A percentile compares a stretch with the other conserved stretches of the same genome.
These are phyloP conservation scores for Parasteatoda tepidariorum DNA, from an alignment of 1,140 invertebrate species.

Conservation along the genomic window DNA sequence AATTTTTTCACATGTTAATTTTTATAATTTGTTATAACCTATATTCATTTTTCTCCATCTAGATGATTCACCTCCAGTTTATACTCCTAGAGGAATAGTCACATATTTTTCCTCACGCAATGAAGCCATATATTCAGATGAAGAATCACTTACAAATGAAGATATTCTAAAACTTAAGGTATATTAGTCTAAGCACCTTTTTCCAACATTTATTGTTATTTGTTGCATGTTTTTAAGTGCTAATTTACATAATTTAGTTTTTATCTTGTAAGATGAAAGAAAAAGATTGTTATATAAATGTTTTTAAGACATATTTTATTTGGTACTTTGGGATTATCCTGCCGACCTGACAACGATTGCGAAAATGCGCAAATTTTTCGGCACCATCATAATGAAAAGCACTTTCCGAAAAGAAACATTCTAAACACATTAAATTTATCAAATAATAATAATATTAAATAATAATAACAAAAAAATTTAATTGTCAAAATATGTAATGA, in stretches of 20 bases:
- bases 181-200: neutral
- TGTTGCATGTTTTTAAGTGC: neutral
- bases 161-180: constrained; percentile 48
- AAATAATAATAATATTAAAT: too few species aligned
- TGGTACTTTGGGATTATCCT: too few species aligned
- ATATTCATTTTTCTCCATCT: neutral
- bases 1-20: neutral
- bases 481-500: too few species aligned
- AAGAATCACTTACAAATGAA: neutral
- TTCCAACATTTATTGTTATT: neutral
- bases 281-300: too few species aligned
- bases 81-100: constrained; percentile 37
- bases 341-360: too few species aligned
- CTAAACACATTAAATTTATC: too few species aligned
- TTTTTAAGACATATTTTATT: too few species aligned
- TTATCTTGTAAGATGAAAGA: too few species aligned
- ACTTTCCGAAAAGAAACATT: too few species aligned
- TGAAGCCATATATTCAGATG: constrained; percentile 43
- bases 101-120: constrained; percentile 36
- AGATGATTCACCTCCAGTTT: constrained; percentile 16
- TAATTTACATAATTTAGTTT: neutral
- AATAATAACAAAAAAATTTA: too few species aligned
- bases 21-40: neutral
- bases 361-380: too few species aligned
- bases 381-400: too few species aligned